These are phyloP conservation scores for Abrostola tripartita DNA, from an alignment of 2,888 invertebrate species.

Conservation along the genomic window DNA sequence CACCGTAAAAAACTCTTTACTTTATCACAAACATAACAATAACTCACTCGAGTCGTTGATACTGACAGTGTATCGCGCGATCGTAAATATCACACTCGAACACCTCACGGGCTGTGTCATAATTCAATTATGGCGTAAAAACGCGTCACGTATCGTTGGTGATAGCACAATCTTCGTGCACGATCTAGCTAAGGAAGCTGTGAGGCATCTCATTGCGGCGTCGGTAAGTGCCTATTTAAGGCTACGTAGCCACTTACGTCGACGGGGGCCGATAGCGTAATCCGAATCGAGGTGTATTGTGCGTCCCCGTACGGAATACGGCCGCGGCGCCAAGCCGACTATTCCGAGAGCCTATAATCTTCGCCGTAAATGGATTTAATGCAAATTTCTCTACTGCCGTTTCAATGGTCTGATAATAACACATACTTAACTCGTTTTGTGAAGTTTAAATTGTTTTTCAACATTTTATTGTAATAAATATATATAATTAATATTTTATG, in stretches of 20 bases:
- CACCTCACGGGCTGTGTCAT: slow-evolving; percentile 73
- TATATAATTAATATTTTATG: slow-evolving; percentile 6
- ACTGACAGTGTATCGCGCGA: slow-evolving; percentile 54
- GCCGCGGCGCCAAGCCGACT: slow-evolving; percentile 69
- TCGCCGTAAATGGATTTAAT: slow-evolving; percentile 82
- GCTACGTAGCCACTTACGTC: slow-evolving; percentile 80
- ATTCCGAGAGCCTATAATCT: slow-evolving; percentile 78
- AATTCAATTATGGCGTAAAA: slow-evolving; percentile 82
- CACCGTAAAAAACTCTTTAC: slow-evolving; percentile 57
- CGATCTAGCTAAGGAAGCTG: slow-evolving; percentile 78
- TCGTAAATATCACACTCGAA: slow-evolving; percentile 70
- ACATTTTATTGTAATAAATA: slow-evolving; percentile 48
- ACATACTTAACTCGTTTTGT: slow-evolving; percentile 72
- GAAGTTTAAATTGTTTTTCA: slow-evolving; percentile 72
- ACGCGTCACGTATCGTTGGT: slow-evolving; percentile 75
- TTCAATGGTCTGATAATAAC: slow-evolving; percentile 78
- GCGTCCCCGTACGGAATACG: slow-evolving; percentile 69
- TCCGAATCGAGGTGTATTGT: slow-evolving; percentile 83
- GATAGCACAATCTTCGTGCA: slow-evolving; percentile 80
- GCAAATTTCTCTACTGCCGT: slow-evolving; percentile 76
- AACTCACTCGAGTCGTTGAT: slow-evolving; percentile 54
- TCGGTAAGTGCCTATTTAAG: slow-evolving; percentile 83
- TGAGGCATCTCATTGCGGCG: slow-evolving; percentile 80
- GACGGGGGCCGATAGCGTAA: slow-evolving; percentile 80
- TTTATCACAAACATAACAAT: slow-evolving; percentile 61